Evolutionary conservation across 2,113 vertebrate genomes (phyloP), one percentile per base, ranked within the genome.

Genomic region (Sceloporus tristichus): DNA sequence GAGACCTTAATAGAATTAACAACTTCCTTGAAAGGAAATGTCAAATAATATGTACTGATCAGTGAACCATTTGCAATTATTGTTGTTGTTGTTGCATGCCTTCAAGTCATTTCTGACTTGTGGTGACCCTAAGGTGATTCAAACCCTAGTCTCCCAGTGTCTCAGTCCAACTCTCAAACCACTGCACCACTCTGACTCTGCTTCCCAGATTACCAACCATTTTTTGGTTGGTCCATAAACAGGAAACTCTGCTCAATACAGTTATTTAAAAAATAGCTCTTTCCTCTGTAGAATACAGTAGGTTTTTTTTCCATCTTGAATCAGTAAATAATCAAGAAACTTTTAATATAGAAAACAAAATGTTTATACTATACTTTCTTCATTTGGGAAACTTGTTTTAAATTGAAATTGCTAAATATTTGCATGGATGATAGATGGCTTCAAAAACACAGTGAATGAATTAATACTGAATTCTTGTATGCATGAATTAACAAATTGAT

Each of bases 401-500:
- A 91, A 90, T 83, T 88, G 90, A 81, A 90, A 75, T 85, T 80
- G 86, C 25, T 40, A 77, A 56, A 89, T 90, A 84, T 27, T 71
- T 84, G 66, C 82, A 94, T 91, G 88, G 91, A 93, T 87, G 5
- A 92, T 9, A 0, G 0, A 82, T 88, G 89, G 92, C 68, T 76
- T 83, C 78, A 93, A 79, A 94, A 93, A 95, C 62, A 70, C 59
- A 93, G 91, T 88, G 94, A 95, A 93, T 93, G 87, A 92, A 96
- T 92, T 94, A 96, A 93, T 89, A 91, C 85, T 84, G 88, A 95
- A 87, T 92, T 94, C 91, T 83, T 91, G 80, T 91, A 91, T 27
- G 92, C 93, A 93, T 95, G 95, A 93, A 95, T 93, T 93, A 94
- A 91, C 90, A 91, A 95, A 94, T 90, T 91, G 91, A 91, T 90